Evolutionary conservation across 1,140 invertebrate genomes (phyloP).

Genomic region (Cydia fagiglandana): DNA sequence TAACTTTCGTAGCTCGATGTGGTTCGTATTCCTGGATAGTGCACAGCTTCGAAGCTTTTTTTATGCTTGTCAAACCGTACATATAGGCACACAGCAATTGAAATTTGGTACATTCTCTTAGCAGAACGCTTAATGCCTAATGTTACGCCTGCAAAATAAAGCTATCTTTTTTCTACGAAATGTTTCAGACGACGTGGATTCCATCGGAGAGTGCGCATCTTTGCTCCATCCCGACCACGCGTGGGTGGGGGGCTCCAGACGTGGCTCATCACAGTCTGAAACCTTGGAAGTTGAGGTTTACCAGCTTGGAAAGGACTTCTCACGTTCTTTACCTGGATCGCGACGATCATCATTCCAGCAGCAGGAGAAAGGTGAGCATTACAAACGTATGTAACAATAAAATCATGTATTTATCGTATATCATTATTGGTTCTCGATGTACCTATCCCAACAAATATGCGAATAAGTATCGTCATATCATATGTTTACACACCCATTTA

Average conservation of each 20-base stretch:
- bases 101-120: neutral
- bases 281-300: conserved; percentile 91
- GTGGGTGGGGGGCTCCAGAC: conserved; percentile 85
- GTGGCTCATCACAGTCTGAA: conserved; percentile 91
- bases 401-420: neutral
- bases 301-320: conserved; percentile 91
- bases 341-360: conserved; percentile 90
- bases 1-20: neutral
- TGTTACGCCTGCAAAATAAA: neutral
- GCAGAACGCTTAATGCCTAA: neutral
- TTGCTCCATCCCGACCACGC: conserved; percentile 91
- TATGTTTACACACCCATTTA: neutral
- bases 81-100: neutral
- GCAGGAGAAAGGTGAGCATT: conserved; percentile 68
- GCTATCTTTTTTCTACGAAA: neutral
- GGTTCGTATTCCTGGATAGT: neutral
- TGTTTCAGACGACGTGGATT: conserved; percentile 83
- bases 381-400: neutral
- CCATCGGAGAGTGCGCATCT: conserved; percentile 85
- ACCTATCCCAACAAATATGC: conserved; percentile 1
- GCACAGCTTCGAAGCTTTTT: neutral
- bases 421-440: neutral
- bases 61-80: neutral
- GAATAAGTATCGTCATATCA: neutral
- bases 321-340: conserved; percentile 89